These are phyloP conservation scores for Aurelia aurita complex sp. Pacific DNA, from an alignment of 30 jellyfish, hydroid and myxozoan species.

Conservation along the genomic window DNA sequence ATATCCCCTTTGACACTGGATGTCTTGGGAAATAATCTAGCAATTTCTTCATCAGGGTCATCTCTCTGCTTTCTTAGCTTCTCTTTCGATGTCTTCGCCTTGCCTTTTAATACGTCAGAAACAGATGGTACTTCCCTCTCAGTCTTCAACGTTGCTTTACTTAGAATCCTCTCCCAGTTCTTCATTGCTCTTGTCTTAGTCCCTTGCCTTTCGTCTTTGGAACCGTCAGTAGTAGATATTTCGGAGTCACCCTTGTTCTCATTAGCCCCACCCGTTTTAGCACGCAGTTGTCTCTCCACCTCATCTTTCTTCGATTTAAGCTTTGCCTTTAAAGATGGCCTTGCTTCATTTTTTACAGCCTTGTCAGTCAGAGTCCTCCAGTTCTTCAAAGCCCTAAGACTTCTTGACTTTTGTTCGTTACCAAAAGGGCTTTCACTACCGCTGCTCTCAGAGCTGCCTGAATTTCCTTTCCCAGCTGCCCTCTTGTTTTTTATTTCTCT, in stretches of 20 bases:
- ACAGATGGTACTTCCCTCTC: neutral
- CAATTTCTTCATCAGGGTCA: neutral
- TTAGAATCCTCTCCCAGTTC: slow-evolving; percentile 14
- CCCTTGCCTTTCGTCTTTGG: neutral
- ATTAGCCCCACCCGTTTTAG: neutral
- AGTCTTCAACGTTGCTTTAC: neutral
- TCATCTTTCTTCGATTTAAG: no score
- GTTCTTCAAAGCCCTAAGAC: neutral
- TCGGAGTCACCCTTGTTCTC: neutral
- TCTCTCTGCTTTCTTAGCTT: neutral
- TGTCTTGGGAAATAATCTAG: neutral
- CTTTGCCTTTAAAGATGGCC: no score
- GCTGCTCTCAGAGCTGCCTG: no score
- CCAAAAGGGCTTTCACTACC: no score
- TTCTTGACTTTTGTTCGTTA: no score
- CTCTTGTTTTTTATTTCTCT: no score
- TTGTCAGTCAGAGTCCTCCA: neutral
- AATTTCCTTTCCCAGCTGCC: no score
- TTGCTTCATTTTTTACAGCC: no score
- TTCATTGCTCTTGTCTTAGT: neutral
- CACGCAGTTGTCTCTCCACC: neutral
- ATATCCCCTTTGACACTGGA: neutral
- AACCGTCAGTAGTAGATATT: neutral
- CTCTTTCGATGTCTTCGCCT: neutral
- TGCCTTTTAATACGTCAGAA: slow-evolving; percentile 4